These are phyloP conservation scores for Lepidurus couesii DNA, from an alignment of 1,140 invertebrate species.

Conservation along the genomic window DNA sequence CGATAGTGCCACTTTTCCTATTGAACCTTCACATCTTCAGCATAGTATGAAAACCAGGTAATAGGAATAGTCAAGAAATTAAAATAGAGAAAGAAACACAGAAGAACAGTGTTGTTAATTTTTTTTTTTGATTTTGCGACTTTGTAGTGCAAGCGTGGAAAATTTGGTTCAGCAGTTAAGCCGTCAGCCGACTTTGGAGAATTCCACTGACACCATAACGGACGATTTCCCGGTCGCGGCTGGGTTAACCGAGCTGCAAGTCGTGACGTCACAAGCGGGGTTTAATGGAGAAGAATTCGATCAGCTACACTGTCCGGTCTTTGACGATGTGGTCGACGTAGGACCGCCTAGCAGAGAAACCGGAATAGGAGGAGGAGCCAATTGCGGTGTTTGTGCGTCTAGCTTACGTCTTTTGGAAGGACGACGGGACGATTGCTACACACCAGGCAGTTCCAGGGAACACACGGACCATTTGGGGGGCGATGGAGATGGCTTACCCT, in stretches of 20 bases:
- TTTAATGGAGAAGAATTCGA: background rate
- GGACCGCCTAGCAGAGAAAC: background rate
- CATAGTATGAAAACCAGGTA: too few relatives aligned
- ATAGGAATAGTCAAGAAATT: background rate
- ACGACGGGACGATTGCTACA: background rate
- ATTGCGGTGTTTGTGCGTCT: background rate
- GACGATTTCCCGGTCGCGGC: background rate
- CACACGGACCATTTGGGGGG: background rate
- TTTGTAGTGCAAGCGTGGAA: background rate
- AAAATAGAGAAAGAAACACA: background rate
- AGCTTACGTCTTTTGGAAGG: background rate
- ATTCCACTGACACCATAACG: background rate
- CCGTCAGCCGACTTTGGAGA: background rate
- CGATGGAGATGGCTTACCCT: constrained; percentile 10
- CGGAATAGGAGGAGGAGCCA: background rate
- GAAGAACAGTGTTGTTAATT: background rate
- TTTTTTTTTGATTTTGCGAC: background rate
- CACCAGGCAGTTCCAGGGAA: background rate
- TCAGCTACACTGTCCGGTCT: background rate
- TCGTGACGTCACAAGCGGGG: background rate
- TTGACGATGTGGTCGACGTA: background rate
- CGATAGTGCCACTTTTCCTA: background rate
- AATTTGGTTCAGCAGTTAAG: background rate
- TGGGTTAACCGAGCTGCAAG: background rate
- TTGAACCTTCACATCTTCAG: background rate